Percentiles rank a stretch among this genome's conserved stretches.
phyloP scores from a whole-genome alignment of 2,888 invertebrate genomes.

The Elegia similella region DNA sequence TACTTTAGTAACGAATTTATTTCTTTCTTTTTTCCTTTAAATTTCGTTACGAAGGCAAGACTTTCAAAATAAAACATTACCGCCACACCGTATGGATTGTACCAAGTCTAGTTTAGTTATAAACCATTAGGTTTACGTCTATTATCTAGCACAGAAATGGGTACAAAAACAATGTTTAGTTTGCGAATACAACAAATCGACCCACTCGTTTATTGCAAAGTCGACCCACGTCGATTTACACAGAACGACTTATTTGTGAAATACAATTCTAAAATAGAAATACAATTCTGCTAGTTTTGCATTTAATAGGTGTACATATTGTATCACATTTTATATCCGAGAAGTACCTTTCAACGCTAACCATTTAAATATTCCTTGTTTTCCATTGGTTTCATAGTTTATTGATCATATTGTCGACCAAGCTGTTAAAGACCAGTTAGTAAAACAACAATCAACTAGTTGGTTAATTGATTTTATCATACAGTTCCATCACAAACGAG shows the following conservation, averaged over 20 bases:
- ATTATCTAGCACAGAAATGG: too few species aligned
- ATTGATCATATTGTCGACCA: not conserved
- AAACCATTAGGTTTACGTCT: too few species aligned
- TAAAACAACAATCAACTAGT: not conserved
- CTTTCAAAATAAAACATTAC: too few species aligned
- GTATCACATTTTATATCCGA: constrained; percentile 4
- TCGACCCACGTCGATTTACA: not conserved
- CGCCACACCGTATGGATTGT: too few species aligned
- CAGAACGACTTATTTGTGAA: constrained; percentile 11
- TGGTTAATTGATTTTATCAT: constrained; percentile 11
- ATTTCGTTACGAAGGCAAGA: too few species aligned
- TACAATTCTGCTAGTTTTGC: not conserved
- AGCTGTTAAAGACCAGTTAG: not conserved
- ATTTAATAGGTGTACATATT: not conserved
- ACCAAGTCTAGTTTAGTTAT: too few species aligned
- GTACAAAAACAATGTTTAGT: not conserved
- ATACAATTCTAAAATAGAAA: too few species aligned
- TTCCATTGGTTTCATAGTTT: constrained; percentile 4
- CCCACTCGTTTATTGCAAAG: constrained; percentile 2
- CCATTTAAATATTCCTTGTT: constrained; percentile 6
- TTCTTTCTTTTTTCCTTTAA: too few species aligned
- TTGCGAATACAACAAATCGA: not conserved
- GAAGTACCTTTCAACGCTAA: constrained; percentile 5
- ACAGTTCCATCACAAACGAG: not conserved
- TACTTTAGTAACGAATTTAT: too few species aligned